Percentiles rank a stretch among this genome's conserved stretches.
Evolutionary conservation across 2,797 vertebrate species (phyloP).

Genomic region (Enteromius anoplus): DNA sequence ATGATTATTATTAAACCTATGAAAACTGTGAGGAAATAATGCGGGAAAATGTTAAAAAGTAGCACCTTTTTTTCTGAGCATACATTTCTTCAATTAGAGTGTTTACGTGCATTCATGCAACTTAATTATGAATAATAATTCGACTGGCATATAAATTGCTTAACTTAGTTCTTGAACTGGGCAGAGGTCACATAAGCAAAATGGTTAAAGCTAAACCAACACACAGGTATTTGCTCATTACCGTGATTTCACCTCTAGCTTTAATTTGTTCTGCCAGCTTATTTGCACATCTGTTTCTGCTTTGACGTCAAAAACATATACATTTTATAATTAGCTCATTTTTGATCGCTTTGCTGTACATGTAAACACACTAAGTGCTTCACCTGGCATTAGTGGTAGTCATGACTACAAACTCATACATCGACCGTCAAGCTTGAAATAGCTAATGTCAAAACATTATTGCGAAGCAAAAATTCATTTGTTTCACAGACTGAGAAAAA

Average conservation of each 20-base stretch:
- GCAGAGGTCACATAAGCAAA: neutral
- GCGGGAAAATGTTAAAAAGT: neutral
- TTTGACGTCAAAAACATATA: neutral
- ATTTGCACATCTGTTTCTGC: neutral
- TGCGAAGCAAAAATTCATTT: slow-evolving; percentile 11
- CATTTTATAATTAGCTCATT: neutral
- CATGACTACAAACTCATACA: neutral
- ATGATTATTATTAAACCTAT: neutral
- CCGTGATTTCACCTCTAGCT: neutral
- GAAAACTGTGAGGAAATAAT: neutral
- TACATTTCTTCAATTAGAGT: neutral
- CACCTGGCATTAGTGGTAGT: neutral
- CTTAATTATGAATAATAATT: neutral
- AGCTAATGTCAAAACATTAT: neutral
- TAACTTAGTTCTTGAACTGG: neutral
- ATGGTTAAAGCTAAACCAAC: neutral
- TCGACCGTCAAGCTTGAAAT: neutral
- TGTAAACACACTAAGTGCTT: slow-evolving; percentile 9
- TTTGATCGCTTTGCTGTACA: neutral
- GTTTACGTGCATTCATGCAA: no score
- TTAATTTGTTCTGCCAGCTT: neutral
- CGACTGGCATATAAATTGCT: neutral
- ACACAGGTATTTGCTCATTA: neutral
- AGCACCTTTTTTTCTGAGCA: neutral
- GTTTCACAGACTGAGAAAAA: slow-evolving; percentile 7